Conservation (phyloP, 2,113 vertebrate species). For the Lynx canadensis region DNA sequence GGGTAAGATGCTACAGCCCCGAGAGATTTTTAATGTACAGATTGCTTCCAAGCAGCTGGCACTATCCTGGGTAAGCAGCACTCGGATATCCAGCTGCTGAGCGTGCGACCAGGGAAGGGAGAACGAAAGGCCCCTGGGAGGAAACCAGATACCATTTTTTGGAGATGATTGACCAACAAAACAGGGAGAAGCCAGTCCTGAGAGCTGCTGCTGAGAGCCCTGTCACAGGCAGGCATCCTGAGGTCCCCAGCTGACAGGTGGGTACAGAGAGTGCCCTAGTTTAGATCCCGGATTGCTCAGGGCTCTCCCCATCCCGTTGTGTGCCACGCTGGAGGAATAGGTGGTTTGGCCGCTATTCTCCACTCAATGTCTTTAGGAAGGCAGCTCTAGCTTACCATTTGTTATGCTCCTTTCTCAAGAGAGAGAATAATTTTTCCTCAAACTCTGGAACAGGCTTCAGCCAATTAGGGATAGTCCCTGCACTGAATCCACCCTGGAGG, state of each 20-base stretch:
- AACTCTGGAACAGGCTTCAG: not conserved
- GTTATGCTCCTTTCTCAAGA: not conserved
- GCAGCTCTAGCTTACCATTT: not conserved
- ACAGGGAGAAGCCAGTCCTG: not conserved
- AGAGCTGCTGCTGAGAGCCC: not conserved
- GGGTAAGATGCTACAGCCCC: not conserved
- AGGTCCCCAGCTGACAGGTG: not conserved
- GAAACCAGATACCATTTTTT: not conserved
- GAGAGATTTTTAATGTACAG: not conserved
- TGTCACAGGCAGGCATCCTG: fast-evolving
- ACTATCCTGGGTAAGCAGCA: too few species aligned
- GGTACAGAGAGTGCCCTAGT: fast-evolving
- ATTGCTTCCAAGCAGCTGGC: not conserved
- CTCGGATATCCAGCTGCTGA: not conserved
- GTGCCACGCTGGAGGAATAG: fast-evolving
- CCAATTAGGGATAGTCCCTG: not conserved
- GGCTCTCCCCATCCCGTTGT: not conserved
- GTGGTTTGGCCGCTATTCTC: not conserved
- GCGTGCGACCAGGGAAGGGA: not conserved
- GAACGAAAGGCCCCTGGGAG: not conserved
- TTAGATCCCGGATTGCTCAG: not conserved
- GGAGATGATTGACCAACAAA: not conserved
- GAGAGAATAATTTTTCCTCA: not conserved
- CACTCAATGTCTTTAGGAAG: not conserved
- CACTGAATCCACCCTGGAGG: not conserved